Percentiles rank a stretch among this genome's conserved stretches.
These are phyloP conservation scores for Sesamia nonagrioides DNA, from an alignment of 1,140 invertebrate genomes.

Conservation along the genomic window DNA sequence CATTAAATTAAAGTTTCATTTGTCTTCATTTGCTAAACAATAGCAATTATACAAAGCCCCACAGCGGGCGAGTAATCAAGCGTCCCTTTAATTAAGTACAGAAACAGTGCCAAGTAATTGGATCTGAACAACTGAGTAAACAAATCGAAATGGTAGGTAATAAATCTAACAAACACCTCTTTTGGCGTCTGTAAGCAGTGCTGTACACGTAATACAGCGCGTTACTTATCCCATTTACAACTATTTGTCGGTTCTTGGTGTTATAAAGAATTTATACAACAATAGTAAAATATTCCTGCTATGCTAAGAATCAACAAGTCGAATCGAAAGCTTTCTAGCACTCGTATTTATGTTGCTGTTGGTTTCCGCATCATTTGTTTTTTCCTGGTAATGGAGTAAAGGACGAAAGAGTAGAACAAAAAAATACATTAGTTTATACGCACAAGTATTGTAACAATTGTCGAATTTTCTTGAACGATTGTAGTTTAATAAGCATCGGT, in stretches of 20 bases:
- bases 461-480: background rate
- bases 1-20: constrained; percentile 88
- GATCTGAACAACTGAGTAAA: constrained; percentile 87
- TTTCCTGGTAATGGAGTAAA: background rate
- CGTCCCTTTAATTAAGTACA: constrained; percentile 88
- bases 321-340: background rate
- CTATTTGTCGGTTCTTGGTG: constrained; percentile 35
- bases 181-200: constrained; percentile 74
- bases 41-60: constrained; percentile 87
- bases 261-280: constrained; percentile 30
- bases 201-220: constrained; percentile 64
- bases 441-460: background rate
- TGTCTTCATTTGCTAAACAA: constrained; percentile 88
- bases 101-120: constrained; percentile 87
- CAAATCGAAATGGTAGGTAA: constrained; percentile 87
- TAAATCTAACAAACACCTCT: constrained; percentile 86
- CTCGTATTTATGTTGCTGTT: background rate
- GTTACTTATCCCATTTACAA: constrained; percentile 63
- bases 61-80: constrained; percentile 86
- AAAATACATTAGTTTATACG: background rate
- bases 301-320: constrained; percentile 35
- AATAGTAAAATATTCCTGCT: background rate
- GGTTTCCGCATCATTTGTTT: constrained; percentile 7
- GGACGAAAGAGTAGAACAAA: background rate
- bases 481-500: background rate